Evolutionary conservation across 2,888 invertebrate genomes (phyloP).

Genomic region (Trissolcus brochymenae): DNA sequence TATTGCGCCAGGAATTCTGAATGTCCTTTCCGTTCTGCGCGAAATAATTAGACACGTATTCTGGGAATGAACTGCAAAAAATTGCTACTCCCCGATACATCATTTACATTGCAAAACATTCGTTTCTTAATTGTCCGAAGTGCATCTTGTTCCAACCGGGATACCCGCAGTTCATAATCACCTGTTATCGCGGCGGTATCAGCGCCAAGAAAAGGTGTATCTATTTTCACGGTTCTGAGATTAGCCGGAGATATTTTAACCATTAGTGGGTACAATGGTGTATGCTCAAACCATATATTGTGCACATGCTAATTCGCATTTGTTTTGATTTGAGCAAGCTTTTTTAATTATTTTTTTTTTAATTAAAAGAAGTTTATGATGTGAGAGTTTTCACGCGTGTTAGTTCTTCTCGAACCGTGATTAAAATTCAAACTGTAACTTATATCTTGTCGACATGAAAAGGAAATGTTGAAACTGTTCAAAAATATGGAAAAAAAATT

Average conservation of each 20-base stretch:
- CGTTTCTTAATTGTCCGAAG: conserved; percentile 54
- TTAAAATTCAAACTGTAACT: neutral
- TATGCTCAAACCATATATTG: neutral
- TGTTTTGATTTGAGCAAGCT: no score
- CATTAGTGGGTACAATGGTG: conserved; percentile 20
- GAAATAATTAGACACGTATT: conserved; percentile 58
- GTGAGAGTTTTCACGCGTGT: no score
- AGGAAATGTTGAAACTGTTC: no score
- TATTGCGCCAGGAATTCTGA: conserved; percentile 47
- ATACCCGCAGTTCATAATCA: conserved; percentile 48
- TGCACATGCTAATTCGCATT: no score
- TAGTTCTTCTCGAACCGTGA: no score
- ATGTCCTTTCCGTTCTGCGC: conserved; percentile 50
- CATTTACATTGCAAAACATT: conserved; percentile 58
- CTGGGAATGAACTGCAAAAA: conserved; percentile 57
- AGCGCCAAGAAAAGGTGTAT: conserved; percentile 28
- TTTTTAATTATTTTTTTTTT: neutral
- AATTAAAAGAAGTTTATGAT: no score
- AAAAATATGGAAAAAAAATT: no score
- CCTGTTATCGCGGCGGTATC: conserved; percentile 48
- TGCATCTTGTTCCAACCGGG: conserved; percentile 50
- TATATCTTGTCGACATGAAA: no score
- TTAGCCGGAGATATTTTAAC: conserved; percentile 21
- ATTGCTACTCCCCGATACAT: conserved; percentile 50
- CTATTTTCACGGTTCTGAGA: conserved; percentile 36